Evolutionary conservation across 2,888 invertebrate genomes (phyloP), one percentile per base, ranked within the genome.

Genomic region (Thelaira solivaga): DNA sequence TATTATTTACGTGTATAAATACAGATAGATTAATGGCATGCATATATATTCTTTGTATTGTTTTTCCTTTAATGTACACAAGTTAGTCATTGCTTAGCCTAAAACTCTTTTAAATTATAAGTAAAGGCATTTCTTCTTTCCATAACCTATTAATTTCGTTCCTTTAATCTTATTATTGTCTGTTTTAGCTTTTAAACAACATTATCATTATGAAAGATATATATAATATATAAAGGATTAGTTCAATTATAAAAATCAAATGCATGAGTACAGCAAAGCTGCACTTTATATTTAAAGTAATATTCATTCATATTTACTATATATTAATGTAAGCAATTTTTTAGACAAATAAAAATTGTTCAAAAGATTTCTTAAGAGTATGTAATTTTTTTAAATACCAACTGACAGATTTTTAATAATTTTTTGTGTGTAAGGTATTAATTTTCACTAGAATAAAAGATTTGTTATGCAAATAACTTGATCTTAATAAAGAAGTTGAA

Each of bases 71-170:
- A 59, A 68, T 34, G 16, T 64, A 73, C 43, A 69, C 64, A 55
- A 72, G 53, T 59, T 65, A 74, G 78, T 78, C 74, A 78, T 55
- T 74, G 53, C 69, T 74, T 65, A 55, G 59, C 18, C 55, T 8
- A 55, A 47, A 64, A 10, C 11, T 45, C 13, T 13, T n/a, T 16
- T 39, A 39, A 13, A 13, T 39, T 26, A 16, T 36, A 20, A 31
- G 7, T 59, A 49, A 36, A 59, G 31, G 29, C 34, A 47, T 22
- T 31, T 61, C 24, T 61, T 26, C 31, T 29, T 7, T 62, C 11
- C 36, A 45, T 5, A 31, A 61, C 20, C 13, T 68, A 59, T 16
- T 29, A 22, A 11, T 67, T n/a, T 43, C 31, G 68, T 78, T 78
- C 64, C 77, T 74, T 45, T 64, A 34, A 43, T 51, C 39, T 4